These are phyloP conservation scores for Gallinago media DNA, from an alignment of 2,113 vertebrate species.

Conservation along the genomic window DNA sequence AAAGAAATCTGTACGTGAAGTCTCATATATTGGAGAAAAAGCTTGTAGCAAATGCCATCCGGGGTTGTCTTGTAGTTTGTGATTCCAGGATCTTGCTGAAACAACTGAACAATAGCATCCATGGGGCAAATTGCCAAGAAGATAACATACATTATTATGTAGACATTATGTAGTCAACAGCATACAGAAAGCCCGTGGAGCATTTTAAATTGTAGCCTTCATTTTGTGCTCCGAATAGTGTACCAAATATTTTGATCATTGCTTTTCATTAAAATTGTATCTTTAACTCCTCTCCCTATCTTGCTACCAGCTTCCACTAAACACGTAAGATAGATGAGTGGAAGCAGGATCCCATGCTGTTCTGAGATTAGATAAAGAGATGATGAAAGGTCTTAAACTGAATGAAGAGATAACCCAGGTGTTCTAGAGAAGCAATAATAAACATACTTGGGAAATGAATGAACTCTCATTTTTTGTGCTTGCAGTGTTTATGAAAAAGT, in stretches of 20 bases:
- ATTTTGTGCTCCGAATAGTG: neutral
- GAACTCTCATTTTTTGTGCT: conserved; percentile 1
- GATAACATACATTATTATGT: neutral
- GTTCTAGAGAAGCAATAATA: conserved; percentile 22
- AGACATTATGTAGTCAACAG: neutral
- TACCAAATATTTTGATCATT: conserved; percentile 38
- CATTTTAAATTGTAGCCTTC: neutral
- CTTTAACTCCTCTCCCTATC: neutral
- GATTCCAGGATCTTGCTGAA: neutral
- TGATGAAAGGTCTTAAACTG: conserved; percentile 36
- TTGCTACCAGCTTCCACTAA: conserved; percentile 20
- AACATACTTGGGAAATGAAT: conserved; percentile 28
- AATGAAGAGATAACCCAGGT: conserved; percentile 27
- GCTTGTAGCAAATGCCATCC: neutral
- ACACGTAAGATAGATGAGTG: neutral
- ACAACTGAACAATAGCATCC: neutral
- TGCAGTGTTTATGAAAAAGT: neutral
- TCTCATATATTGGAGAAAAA: neutral
- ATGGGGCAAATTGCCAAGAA: neutral
- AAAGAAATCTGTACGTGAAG: neutral
- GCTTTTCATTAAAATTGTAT: neutral
- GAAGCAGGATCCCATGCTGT: neutral
- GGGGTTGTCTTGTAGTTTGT: neutral
- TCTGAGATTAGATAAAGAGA: conserved; percentile 49
- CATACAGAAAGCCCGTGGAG: neutral